These are phyloP conservation scores for Hemichromis elongatus DNA, from an alignment of 2,113 vertebrate genomes.

Conservation along the genomic window DNA sequence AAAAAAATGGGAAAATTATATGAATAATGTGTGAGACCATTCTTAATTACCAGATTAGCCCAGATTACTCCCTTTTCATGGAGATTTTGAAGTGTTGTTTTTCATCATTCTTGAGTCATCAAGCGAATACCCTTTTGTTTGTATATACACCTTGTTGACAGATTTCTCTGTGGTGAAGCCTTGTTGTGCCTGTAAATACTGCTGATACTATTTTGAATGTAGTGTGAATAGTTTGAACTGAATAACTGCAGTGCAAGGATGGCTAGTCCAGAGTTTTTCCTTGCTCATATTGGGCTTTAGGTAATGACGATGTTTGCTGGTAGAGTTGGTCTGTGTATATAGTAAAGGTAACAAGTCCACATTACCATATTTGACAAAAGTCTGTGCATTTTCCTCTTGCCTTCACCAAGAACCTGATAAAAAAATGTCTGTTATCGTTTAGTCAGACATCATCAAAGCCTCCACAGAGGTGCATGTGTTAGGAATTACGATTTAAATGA, in stretches of 20 bases:
- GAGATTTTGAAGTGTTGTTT: not conserved
- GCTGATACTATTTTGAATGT: not conserved
- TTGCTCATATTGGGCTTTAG: not conserved
- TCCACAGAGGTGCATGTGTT: not conserved
- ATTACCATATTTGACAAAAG: not conserved
- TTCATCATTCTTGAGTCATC: not conserved
- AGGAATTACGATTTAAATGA: not conserved
- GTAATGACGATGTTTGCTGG: not conserved
- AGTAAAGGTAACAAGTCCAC: not conserved
- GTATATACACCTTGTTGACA: not conserved
- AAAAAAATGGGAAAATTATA: not conserved
- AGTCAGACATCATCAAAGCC: not conserved
- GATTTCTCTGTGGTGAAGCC: accelerated
- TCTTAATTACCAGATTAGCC: not conserved
- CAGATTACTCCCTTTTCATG: not conserved
- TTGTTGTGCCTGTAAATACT: not conserved
- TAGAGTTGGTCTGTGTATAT: not conserved
- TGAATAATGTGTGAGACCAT: not conserved
- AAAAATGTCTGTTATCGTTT: not conserved
- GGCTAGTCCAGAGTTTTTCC: not conserved
- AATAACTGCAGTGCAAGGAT: not conserved
- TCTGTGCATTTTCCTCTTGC: not conserved
- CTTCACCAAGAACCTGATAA: not conserved
- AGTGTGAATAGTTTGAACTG: not conserved
- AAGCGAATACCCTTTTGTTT: accelerated